These are phyloP conservation scores for Drosophila differens DNA, from an alignment of 2,888 invertebrate species.

Conservation along the genomic window DNA sequence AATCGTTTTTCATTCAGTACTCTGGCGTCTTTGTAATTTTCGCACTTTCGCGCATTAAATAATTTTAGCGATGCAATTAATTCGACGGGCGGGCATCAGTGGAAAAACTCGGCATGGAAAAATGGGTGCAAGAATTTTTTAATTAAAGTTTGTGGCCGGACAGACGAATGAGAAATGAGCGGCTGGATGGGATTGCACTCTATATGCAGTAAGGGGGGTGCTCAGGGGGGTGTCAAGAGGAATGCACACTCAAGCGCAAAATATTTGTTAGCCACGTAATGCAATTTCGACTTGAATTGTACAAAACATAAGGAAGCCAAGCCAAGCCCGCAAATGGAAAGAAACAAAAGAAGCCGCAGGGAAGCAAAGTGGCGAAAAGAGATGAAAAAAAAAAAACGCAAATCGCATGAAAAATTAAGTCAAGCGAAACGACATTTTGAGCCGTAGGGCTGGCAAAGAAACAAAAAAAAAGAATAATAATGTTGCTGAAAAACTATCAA, in stretches of 20 bases:
- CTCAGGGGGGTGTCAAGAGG: constrained; percentile 8
- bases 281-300: constrained; percentile 65
- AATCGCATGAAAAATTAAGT: constrained; percentile 71
- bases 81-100: constrained; percentile 45
- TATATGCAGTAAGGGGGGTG: neutral
- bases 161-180: constrained; percentile 73
- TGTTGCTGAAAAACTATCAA: constrained; percentile 66
- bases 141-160: constrained; percentile 77
- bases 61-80: constrained; percentile 78
- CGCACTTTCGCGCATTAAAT: constrained; percentile 79
- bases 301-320: constrained; percentile 52
- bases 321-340: constrained; percentile 16
- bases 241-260: constrained; percentile 63
- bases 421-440: constrained; percentile 62
- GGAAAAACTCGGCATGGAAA: constrained; percentile 29
- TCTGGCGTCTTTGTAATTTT: constrained; percentile 69
- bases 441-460: constrained; percentile 32
- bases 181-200: constrained; percentile 15
- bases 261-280: constrained; percentile 69
- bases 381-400: constrained; percentile 30
- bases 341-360: constrained; percentile 10
- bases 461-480: constrained; percentile 10
- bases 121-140: constrained; percentile 78
- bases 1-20: constrained; percentile 51
- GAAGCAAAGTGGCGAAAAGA: constrained; percentile 2